These are phyloP conservation scores for Cygnus atratus DNA, from an alignment of 2,113 vertebrate genomes.

Conservation along the genomic window DNA sequence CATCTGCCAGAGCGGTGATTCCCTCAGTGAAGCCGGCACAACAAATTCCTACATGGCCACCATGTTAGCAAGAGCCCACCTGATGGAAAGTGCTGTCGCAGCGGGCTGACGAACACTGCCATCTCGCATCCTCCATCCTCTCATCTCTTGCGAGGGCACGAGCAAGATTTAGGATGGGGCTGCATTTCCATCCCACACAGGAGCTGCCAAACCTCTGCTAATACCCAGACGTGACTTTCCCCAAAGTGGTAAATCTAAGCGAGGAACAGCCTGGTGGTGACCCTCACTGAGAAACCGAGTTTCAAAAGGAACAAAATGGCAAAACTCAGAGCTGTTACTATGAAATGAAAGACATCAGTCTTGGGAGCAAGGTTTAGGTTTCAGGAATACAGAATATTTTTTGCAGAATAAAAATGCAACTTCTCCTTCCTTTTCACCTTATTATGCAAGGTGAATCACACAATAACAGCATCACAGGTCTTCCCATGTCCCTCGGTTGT, in stretches of 20 bases:
- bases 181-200: neutral
- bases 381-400: neutral
- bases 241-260: accelerated
- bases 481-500: neutral
- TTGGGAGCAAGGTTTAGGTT: neutral
- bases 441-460: neutral
- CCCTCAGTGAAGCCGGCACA: neutral
- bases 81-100: neutral
- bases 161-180: neutral
- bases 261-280: neutral
- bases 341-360: neutral
- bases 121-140: neutral
- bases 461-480: neutral
- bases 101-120: neutral
- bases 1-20: slow-evolving; percentile 10
- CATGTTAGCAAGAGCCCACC: neutral
- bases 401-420: neutral
- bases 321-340: accelerated
- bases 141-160: accelerated
- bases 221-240: neutral
- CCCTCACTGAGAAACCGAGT: accelerated
- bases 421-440: neutral
- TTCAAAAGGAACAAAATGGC: neutral
- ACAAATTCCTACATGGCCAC: neutral
- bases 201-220: neutral